Base-by-base conservation (phyloP, 2,113 vertebrate species). In the Mionectes macconnelli region DNA sequence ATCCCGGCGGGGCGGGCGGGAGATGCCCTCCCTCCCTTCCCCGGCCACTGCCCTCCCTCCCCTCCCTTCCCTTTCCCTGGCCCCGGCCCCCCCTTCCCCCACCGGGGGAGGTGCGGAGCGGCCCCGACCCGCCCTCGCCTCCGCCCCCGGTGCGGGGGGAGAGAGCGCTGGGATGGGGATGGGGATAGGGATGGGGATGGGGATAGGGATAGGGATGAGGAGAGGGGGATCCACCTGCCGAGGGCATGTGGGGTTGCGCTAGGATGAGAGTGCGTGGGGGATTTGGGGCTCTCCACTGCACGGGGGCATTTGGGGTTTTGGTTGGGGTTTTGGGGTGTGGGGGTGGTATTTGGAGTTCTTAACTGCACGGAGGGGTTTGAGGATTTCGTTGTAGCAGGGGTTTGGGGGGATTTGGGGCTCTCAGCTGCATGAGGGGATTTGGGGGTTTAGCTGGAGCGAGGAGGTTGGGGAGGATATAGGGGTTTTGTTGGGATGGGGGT, bases 401-500 rank as follows among this genome's bases (percentile, higher is more conserved):
- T 40, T 12, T 24, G 30, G 22, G 12, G 14, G 18, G 27, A 12
- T 31, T 60, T 39, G 73, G 19, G 24, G 12, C n/a, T 62, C 39
- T 40, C 25, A 18, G 1, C 16, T 31, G 8, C 37, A 11, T 31
- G n/a, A 16, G 6, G 40, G 27, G 9, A 23, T 47, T 40, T 42
- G 39, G 25, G 47, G 21, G 8, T 21, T 50, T 47, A 3, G 5
- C 37, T 7, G 27, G 23, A 15, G 5, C 40, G 8, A 27, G 47
- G 28, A 4, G 9, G 2, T 40, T 28, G 52, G 45, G 22, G 22
- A 8, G 37, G 5, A 40, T n/a, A 53, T 24, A 20, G 17, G 55
- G 12, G 17, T 42, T 19, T 40, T 0, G 0, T 39, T 19, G 2
- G 25, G 8, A 6, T 37, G 7, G 42, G 4, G 4, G 4, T 4